Base-by-base conservation (phyloP, 2,797 vertebrate species). In the Sebastes steindachneri region DNA sequence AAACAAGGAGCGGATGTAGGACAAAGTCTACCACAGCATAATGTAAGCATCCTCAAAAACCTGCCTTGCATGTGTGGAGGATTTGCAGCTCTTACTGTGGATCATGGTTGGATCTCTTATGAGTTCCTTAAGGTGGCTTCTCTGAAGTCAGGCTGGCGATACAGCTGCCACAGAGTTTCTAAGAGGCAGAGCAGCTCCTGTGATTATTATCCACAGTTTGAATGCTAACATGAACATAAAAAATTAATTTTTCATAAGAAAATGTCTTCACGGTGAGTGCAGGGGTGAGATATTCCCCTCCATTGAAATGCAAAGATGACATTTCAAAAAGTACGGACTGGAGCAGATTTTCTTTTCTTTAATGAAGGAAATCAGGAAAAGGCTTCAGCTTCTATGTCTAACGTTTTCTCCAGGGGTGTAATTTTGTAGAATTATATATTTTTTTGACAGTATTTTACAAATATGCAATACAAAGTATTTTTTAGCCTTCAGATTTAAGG, bases 301-400 rank as follows among this genome's bases (percentile, higher is more conserved):
- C 31, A 72, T 31, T 84, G 64, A 88, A 78, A 86, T 89, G 60
- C 86, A 85, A 63, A 86, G 48, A 62, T 75, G 79, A 77, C 84
- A 86, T 87, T 91, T 88, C 53, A 69, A 66, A 75, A 62, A 75
- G 53, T 7, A 54, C 4, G 5, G 58, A 69, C 35, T 70, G 76
- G 54, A 53, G 41, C 3, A 68, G 28, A 14, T 48, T 60, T 66
- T 58, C 33, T 73, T 53, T 53, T 62, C n/a, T 62, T 76, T 70
- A 55, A 71, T 70, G 28, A 67, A 74, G 25, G 31, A 1, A 79
- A 75, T 48, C 9, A 31, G 37, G 28, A 53, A 81, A 72, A 57
- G n/a, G 51, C 67, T 71, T 60, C 48, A 26, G 12, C 63, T 77
- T 54, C 57, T 35, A 48, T 66, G 17, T 33, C 10, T 63, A 11